Conservation (phyloP, 64 coral and sea anemone genomes). For the Montipora cactus region DNA sequence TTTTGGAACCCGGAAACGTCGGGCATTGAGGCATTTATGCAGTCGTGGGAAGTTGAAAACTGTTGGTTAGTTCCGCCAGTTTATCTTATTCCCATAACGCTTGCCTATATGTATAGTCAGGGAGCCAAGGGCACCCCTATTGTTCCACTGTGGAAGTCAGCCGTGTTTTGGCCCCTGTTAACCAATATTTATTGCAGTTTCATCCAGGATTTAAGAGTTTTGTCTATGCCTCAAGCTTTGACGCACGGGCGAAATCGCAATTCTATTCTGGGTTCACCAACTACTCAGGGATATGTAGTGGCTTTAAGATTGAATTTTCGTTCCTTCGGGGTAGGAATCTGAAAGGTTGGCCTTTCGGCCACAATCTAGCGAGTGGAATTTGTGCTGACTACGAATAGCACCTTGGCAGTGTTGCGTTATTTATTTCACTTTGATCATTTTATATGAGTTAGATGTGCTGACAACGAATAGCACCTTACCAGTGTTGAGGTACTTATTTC, state of each 20-base stretch:
- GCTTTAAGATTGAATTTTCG: background rate
- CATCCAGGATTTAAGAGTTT: background rate
- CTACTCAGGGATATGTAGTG: background rate
- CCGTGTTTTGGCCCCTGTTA: conserved; percentile 62
- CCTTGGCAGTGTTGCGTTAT: no score
- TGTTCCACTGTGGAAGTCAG: conserved; percentile 46
- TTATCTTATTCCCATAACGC: background rate
- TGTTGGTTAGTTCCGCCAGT: conserved; percentile 49
- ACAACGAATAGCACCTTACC: no score
- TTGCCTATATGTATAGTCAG: conserved; percentile 21
- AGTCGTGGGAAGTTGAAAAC: background rate
- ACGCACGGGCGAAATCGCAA: background rate
- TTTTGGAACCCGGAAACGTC: conserved; percentile 5
- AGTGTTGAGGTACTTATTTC: no score
- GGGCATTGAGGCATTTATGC: background rate
- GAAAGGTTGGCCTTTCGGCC: background rate
- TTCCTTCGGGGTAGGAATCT: background rate
- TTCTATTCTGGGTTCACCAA: background rate
- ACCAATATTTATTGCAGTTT: background rate
- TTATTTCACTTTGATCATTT: no score
- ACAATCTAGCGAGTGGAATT: background rate
- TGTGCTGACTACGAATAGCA: no score
- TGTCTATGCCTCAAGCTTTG: background rate
- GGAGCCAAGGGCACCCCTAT: conserved; percentile 16
- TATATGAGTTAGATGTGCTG: no score